These are phyloP conservation scores for Asobara japonica DNA, from an alignment of 1,140 invertebrate species.

Conservation along the genomic window DNA sequence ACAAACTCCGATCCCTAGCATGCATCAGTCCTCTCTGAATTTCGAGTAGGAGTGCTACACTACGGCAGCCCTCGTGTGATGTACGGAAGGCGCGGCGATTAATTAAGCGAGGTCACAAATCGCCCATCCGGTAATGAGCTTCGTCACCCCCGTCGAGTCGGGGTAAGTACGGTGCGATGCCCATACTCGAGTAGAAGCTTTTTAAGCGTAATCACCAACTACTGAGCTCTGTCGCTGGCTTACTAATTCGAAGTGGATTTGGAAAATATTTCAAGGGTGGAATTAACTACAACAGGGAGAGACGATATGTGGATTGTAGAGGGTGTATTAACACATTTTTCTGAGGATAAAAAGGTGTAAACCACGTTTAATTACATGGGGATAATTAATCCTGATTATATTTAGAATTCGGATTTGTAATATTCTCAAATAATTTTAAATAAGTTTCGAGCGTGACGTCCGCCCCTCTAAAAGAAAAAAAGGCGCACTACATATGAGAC, in stretches of 20 bases:
- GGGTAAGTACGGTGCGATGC: neutral
- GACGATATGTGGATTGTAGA: too few relatives aligned
- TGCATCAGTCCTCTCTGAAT: neutral
- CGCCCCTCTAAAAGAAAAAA: too few relatives aligned
- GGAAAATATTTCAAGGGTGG: neutral
- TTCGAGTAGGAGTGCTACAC: constrained; percentile 31
- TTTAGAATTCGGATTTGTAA: too few relatives aligned
- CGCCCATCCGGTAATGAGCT: constrained; percentile 1
- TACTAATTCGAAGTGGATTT: neutral
- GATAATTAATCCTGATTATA: too few relatives aligned
- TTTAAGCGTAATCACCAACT: neutral
- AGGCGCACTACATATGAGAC: too few relatives aligned
- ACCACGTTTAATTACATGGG: too few relatives aligned
- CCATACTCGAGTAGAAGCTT: neutral
- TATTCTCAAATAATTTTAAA: too few relatives aligned
- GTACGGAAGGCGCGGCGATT: neutral
- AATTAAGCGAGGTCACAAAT: constrained; percentile 17
- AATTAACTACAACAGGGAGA: too few relatives aligned
- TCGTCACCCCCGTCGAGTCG: neutral
- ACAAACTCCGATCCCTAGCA: neutral
- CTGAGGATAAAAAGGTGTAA: too few relatives aligned
- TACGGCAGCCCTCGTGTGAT: neutral
- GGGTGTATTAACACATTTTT: too few relatives aligned
- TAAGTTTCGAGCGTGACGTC: too few relatives aligned
- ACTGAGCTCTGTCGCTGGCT: neutral